Conservation (phyloP, 2,888 invertebrate species). For the Gnatocerus cornutus region DNA sequence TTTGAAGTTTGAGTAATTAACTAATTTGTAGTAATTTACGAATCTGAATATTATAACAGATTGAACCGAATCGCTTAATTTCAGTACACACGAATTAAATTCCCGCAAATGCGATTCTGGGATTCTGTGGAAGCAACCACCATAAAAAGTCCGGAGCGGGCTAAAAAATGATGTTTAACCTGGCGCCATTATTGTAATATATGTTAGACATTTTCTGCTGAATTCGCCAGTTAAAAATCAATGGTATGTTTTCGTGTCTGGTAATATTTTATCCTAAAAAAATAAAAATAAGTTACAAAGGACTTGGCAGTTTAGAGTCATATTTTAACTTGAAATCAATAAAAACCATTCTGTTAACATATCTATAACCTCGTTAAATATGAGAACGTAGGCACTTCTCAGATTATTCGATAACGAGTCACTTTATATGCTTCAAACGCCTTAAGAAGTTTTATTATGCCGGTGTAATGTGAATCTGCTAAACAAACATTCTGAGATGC, state of each 20-base stretch:
- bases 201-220: neutral
- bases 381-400: neutral
- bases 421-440: neutral
- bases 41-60: neutral
- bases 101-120: too few species aligned
- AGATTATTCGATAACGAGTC: neutral
- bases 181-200: neutral
- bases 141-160: too few species aligned
- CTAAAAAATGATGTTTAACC: neutral
- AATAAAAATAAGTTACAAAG: neutral
- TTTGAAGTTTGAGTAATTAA: neutral
- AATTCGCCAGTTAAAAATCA: neutral
- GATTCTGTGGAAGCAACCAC: too few species aligned
- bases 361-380: constrained; percentile 4
- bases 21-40: neutral
- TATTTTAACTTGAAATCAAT: neutral
- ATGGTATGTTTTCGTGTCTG: too few species aligned
- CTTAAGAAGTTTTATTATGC: neutral
- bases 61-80: too few species aligned
- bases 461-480: neutral
- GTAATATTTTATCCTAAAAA: neutral
- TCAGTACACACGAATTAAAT: too few species aligned
- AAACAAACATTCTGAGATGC: neutral
- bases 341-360: neutral
- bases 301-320: neutral